Evolutionary conservation across 53 echinoderm and acorn worm genomes (phyloP).

Genomic region (Stichopus horrens): DNA sequence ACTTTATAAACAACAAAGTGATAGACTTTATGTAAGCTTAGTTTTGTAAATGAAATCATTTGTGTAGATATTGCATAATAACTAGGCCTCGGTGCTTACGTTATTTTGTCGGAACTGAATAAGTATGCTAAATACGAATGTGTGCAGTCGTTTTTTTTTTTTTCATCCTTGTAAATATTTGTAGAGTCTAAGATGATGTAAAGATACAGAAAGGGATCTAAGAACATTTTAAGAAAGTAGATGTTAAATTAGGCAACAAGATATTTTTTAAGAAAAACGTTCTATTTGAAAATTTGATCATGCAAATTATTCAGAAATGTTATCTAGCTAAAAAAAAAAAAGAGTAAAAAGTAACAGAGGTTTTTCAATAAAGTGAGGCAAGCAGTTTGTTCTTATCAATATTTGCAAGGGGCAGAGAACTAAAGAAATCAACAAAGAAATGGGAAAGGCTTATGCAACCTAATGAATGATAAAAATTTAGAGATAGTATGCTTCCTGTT

Average conservation of each 20-base stretch:
- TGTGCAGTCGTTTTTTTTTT: neutral
- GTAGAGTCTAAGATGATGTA: neutral
- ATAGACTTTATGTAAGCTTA: neutral
- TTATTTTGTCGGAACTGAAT: neutral
- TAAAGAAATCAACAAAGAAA: neutral
- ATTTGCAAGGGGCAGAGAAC: neutral
- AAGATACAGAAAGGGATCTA: neutral
- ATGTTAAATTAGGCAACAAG: neutral
- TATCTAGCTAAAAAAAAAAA: neutral
- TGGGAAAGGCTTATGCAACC: neutral
- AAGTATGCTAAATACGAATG: conserved; percentile 3
- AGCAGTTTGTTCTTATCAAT: neutral
- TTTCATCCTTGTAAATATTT: neutral
- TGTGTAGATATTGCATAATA: neutral
- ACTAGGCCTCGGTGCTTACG: neutral
- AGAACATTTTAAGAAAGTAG: neutral
- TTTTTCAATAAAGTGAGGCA: neutral
- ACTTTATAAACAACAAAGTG: too few species aligned
- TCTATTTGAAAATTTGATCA: neutral
- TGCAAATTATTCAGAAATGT: neutral
- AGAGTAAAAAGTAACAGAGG: neutral
- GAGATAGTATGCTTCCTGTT: neutral
- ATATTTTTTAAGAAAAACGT: neutral
- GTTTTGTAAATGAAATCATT: neutral
- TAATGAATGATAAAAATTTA: neutral